Evolutionary conservation across 2,797 vertebrate genomes (phyloP), one percentile per base, ranked within the genome.

Genomic region (Poecilia wingei): DNA sequence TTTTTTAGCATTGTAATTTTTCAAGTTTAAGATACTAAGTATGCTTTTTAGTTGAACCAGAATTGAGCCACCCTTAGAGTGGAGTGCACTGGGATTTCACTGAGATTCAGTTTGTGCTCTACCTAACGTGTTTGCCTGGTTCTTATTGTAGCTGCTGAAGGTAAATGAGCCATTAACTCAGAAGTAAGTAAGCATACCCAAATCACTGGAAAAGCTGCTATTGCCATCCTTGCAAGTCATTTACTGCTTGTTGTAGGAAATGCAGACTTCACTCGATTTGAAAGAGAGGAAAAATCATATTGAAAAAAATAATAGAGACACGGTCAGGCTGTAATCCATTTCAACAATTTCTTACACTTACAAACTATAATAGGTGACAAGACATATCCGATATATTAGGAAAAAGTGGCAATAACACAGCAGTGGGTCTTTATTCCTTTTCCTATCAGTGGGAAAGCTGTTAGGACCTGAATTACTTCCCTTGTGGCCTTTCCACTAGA

Each of bases 401-500:
- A 13, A 47, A 39, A 76, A 68, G 28, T 64, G 75, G 59, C 75
- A 68, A 41, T n/a, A 76, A 39, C 41, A 39, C 45, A 39, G 45
- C 45, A 36, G 45, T 39, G 45, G 31, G 46, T 68, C 25, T 66
- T 76, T 76, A 36, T 49, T 76, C 47, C 45, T 49, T 76, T 76
- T 68, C 6, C 46, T 68, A 47, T 51, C 61, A 68, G 61, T 39
- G 31, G 22, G 46, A 76, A 51, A 39, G 33, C 46, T 51, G 33
- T 76, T 46, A 36, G n/a, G 59, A 68, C 45, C 4, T 51, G 49
- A 16, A 68, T 76, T 68, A 39, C 75, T 76, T 45, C 75, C 59
- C 46, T 39, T 51, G 45, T 68, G 75, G 61, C 61, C 47, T 68
- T 76, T 76, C 33, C n/a, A 16, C 45, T 68, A 46, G 61, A 76